Evolutionary conservation across 2,797 vertebrate species (phyloP).

Genomic region (Myoxocephalus aenaeus): DNA sequence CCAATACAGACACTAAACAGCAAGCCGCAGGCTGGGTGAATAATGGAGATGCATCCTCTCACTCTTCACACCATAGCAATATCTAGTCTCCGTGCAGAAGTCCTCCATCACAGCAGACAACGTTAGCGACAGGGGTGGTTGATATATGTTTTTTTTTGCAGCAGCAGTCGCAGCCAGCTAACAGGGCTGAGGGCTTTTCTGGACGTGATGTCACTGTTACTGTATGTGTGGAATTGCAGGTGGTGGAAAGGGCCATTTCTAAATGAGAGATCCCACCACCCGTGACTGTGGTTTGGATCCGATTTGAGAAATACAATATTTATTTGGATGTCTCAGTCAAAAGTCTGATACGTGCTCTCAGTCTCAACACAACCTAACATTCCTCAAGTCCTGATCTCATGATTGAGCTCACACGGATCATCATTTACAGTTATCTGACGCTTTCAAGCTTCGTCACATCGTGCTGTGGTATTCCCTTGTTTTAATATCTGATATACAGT

Average conservation of each 20-base stretch:
- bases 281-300: conserved; percentile 36
- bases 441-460: conserved; percentile 12
- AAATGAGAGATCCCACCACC: conserved; percentile 33
- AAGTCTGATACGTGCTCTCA: conserved; percentile 35
- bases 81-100: conserved; percentile 65
- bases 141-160: conserved; percentile 54
- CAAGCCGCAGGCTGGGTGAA: conserved; percentile 53
- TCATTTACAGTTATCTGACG: conserved; percentile 24
- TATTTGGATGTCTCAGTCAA: conserved; percentile 26
- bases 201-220: conserved; percentile 45
- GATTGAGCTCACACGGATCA: conserved; percentile 16
- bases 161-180: conserved; percentile 34
- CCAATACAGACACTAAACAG: conserved; percentile 46
- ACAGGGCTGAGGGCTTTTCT: conserved; percentile 21
- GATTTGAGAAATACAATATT: conserved; percentile 57
- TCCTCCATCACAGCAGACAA: conserved; percentile 69
- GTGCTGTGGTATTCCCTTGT: neutral
- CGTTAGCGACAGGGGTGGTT: conserved; percentile 59
- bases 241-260: conserved; percentile 39
- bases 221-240: conserved; percentile 33
- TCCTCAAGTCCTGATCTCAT: neutral
- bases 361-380: conserved; percentile 35
- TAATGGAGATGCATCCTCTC: conserved; percentile 69
- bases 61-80: conserved; percentile 68
- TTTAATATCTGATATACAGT: conserved; percentile 6